These are phyloP conservation scores for Empis livida DNA, from an alignment of 2,888 invertebrate genomes.

Conservation along the genomic window DNA sequence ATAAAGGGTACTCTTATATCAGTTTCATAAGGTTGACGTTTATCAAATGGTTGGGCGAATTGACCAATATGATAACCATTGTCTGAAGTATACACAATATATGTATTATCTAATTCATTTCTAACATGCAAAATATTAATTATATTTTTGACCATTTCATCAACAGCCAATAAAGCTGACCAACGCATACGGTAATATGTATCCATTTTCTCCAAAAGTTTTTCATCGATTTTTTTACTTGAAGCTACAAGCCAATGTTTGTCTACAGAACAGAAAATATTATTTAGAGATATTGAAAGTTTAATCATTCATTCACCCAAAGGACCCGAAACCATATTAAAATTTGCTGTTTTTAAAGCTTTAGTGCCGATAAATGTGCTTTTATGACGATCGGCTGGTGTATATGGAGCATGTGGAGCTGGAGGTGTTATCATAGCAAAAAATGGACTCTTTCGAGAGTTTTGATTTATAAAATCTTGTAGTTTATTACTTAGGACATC, in stretches of 20 bases:
- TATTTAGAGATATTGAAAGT: not conserved
- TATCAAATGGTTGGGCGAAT: conserved; percentile 78
- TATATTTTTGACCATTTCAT: conserved; percentile 64
- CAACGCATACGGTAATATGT: conserved; percentile 58
- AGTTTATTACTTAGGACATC: conserved; percentile 51
- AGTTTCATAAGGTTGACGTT: conserved; percentile 81
- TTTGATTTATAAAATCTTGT: conserved; percentile 16
- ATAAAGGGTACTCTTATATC: conserved; percentile 76
- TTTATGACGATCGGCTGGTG: conserved; percentile 60
- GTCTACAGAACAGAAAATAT: no score
- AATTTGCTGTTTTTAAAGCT: conserved; percentile 54
- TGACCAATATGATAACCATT: conserved; percentile 89
- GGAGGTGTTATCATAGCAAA: conserved; percentile 80
- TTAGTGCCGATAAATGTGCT: conserved; percentile 45
- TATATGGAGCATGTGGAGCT: conserved; percentile 78
- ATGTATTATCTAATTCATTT: conserved; percentile 56
- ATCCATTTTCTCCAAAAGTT: conserved; percentile 50
- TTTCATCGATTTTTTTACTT: conserved; percentile 46
- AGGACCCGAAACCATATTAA: conserved; percentile 40
- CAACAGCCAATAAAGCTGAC: conserved; percentile 73
- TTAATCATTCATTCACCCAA: conserved; percentile 18
- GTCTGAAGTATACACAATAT: conserved; percentile 74
- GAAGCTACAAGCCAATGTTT: conserved; percentile 73
- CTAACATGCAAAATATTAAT: conserved; percentile 41
- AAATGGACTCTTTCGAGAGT: conserved; percentile 37